phyloP scores from a whole-genome alignment of 2,888 invertebrate species.

The Luperina nickerlii region DNA sequence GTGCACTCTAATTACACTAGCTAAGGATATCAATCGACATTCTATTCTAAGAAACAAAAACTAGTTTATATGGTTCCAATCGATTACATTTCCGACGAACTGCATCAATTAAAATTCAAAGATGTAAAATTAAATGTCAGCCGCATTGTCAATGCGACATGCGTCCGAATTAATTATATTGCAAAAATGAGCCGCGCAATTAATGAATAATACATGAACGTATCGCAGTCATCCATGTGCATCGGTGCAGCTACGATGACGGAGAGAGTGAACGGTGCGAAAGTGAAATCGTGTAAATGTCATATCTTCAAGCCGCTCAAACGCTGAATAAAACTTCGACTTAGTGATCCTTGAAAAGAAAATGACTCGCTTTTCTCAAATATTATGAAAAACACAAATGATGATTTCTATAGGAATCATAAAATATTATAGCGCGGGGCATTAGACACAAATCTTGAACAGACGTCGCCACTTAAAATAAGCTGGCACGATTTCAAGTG shows the following conservation, averaged over 20 bases:
- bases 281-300: conserved; percentile 78
- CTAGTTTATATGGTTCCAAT: conserved; percentile 11
- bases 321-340: conserved; percentile 9
- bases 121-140: conserved; percentile 57
- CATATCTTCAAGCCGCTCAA: conserved; percentile 56
- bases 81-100: conserved; percentile 42
- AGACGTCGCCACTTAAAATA: conserved; percentile 89
- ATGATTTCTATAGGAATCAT: conserved; percentile 78
- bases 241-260: conserved; percentile 69
- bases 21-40: conserved; percentile 23
- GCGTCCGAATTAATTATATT: conserved; percentile 64
- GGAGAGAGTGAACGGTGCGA: conserved; percentile 79
- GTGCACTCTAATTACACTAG: conserved; percentile 33
- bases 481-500: conserved; percentile 89
- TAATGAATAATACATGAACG: conserved; percentile 77
- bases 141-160: conserved; percentile 59
- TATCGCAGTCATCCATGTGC: conserved; percentile 75
- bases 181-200: conserved; percentile 62
- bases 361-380: conserved; percentile 30
- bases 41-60: conserved; percentile 34
- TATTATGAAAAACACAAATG: conserved; percentile 64
- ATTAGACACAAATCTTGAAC: conserved; percentile 86
- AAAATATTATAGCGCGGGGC: conserved; percentile 79
- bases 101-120: conserved; percentile 57
- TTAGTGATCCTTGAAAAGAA: conserved; percentile 14